Evolutionary conservation across 2,888 invertebrate genomes (phyloP).

Genomic region (Troides aeacus): DNA sequence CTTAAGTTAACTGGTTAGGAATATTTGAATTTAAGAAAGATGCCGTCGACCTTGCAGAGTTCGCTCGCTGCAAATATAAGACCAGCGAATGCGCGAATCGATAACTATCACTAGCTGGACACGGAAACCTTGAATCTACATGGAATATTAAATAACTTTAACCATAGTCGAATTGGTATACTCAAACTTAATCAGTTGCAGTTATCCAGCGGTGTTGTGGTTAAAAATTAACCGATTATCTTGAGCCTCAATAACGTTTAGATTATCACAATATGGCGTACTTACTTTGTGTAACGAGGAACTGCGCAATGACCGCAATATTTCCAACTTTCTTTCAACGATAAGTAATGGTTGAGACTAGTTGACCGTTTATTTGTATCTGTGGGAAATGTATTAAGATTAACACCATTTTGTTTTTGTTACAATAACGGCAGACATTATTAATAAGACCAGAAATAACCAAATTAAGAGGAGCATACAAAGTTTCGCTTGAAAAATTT

Average conservation of each 20-base stretch:
- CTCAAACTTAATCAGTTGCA: neutral
- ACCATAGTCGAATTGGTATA: neutral
- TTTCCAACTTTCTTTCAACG: slow-evolving; percentile 13
- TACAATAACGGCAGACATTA: neutral
- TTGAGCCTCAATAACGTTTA: neutral
- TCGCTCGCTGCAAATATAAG: slow-evolving; percentile 3
- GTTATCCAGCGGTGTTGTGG: neutral
- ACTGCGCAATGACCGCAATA: slow-evolving; percentile 9
- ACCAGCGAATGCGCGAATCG: slow-evolving; percentile 5
- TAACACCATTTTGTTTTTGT: neutral
- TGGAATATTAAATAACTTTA: neutral
- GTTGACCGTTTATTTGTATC: neutral
- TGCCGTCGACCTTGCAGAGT: neutral
- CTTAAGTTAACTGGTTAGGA: neutral
- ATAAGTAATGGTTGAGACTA: slow-evolving; percentile 4
- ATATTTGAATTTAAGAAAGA: neutral
- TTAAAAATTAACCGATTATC: neutral
- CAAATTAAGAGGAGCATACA: neutral
- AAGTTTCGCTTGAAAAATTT: neutral
- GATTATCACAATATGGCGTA: neutral
- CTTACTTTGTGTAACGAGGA: neutral
- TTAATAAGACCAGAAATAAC: neutral
- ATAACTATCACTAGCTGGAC: neutral
- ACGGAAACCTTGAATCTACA: neutral
- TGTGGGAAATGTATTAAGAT: neutral